phyloP scores from a whole-genome alignment of 2,113 vertebrate genomes.

The Alces alces region DNA sequence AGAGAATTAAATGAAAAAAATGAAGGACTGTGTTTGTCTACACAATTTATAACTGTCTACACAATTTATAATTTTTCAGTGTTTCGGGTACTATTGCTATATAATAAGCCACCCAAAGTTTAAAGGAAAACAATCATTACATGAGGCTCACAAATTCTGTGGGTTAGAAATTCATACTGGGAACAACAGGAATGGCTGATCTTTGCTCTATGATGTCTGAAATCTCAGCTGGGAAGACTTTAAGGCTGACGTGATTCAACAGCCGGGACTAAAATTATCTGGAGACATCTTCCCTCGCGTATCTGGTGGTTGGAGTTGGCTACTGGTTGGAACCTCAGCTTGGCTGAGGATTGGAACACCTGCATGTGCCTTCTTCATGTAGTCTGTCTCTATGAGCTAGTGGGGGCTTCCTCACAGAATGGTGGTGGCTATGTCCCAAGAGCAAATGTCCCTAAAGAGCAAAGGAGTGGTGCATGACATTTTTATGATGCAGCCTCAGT shows the following conservation, averaged over 20 bases:
- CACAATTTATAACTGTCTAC: background rate
- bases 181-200: background rate
- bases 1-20: background rate
- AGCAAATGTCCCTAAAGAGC: background rate
- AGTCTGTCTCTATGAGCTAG: background rate
- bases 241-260: background rate
- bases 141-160: background rate
- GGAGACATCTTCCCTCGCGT: background rate
- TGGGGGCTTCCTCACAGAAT: background rate
- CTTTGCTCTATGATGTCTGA: background rate
- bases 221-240: background rate
- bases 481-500: background rate
- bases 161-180: background rate
- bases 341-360: background rate
- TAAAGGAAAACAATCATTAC: background rate
- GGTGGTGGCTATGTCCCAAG: background rate
- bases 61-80: background rate
- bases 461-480: background rate
- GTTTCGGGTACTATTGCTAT: background rate
- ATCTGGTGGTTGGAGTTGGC: background rate
- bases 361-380: background rate
- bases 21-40: background rate
- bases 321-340: background rate
- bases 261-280: background rate
- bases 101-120: background rate